These are phyloP conservation scores for Calliphora vomitoria DNA, from an alignment of 2,888 invertebrate species.

Conservation along the genomic window DNA sequence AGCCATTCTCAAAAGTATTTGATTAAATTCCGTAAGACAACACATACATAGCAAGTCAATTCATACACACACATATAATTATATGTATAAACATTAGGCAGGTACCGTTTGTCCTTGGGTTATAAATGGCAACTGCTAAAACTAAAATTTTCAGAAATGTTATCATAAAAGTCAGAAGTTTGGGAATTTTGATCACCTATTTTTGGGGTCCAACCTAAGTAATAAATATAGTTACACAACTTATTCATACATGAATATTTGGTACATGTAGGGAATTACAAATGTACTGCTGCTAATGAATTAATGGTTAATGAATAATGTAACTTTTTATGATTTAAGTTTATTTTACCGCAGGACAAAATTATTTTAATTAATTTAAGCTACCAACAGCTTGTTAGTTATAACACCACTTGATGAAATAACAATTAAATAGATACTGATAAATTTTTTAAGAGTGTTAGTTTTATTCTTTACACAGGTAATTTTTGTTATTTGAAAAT, in stretches of 20 bases:
- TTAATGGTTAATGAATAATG: not conserved
- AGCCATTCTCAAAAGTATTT: constrained; percentile 27
- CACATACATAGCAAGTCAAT: not conserved
- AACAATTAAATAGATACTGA: not conserved
- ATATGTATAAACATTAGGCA: not conserved
- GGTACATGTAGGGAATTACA: too few species aligned
- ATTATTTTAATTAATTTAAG: not conserved
- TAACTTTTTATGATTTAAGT: not conserved
- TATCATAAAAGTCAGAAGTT: too few species aligned
- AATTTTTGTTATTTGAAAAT: too few species aligned
- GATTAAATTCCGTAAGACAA: constrained; percentile 1
- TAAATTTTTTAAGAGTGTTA: not conserved
- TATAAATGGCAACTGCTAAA: too few species aligned
- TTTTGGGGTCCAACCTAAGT: too few species aligned
- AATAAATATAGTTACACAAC: too few species aligned
- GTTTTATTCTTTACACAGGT: too few species aligned
- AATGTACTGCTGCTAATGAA: not conserved
- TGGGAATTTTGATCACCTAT: too few species aligned
- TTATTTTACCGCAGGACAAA: not conserved
- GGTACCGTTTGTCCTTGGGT: too few species aligned
- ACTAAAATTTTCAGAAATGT: too few species aligned
- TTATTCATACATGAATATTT: too few species aligned
- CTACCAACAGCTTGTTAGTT: not conserved
- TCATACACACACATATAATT: not conserved
- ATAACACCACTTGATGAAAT: not conserved